Conservation (phyloP, 2,797 vertebrate genomes). For the Acestrorhynchus altus region DNA sequence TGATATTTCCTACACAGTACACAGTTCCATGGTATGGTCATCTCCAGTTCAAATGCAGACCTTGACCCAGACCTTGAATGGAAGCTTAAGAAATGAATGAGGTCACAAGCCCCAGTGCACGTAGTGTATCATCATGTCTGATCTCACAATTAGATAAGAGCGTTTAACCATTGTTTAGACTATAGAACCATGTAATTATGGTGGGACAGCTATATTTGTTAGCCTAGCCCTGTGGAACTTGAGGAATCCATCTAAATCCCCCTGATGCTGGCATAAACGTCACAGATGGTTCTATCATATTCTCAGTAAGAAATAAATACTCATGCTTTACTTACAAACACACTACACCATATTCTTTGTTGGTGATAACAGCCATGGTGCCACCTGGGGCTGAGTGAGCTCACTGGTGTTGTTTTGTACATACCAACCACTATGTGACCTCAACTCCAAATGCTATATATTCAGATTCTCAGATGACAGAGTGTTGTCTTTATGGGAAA, state of each 20-base stretch:
- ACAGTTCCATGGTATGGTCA: neutral
- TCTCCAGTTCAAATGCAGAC: neutral
- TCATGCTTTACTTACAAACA: neutral
- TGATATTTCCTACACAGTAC: neutral
- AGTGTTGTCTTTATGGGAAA: neutral
- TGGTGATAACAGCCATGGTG: neutral
- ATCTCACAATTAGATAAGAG: neutral
- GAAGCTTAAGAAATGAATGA: neutral
- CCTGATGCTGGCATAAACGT: neutral
- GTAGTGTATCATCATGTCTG: slow-evolving; percentile 12
- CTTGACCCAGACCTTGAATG: neutral
- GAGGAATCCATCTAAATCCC: neutral
- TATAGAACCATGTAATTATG: slow-evolving; percentile 14
- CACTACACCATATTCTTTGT: slow-evolving; percentile 2
- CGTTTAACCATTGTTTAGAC: neutral
- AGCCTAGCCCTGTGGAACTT: neutral
- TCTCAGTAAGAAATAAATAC: neutral
- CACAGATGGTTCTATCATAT: neutral
- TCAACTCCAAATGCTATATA: neutral
- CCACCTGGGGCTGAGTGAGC: neutral
- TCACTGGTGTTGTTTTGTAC: neutral
- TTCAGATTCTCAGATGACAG: slow-evolving; percentile 8
- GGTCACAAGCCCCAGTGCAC: slow-evolving; percentile 4
- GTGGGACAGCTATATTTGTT: slow-evolving; percentile 13
- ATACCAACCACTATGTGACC: neutral